A percentile compares a stretch with the other conserved stretches of the same genome.
These are phyloP conservation scores for Parazoanthus swiftii DNA, from an alignment of 92 coral and sea anemone species.

Conservation along the genomic window DNA sequence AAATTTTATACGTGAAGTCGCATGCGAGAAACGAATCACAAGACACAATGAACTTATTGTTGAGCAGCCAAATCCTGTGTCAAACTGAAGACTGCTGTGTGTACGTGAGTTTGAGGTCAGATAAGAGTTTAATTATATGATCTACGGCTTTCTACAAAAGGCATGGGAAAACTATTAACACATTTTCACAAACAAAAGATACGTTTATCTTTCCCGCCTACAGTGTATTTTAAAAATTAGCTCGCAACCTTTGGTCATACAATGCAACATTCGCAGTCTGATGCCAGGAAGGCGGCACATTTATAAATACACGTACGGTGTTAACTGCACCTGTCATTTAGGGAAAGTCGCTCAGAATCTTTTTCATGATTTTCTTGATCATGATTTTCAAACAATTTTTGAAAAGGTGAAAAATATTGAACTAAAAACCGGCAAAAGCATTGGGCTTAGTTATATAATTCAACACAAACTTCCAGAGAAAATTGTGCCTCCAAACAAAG, in stretches of 20 bases:
- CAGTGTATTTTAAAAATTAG: neutral
- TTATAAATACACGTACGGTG: neutral
- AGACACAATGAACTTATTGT: neutral
- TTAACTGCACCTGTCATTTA: neutral
- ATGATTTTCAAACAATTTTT: too few relatives aligned
- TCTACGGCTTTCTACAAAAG: neutral
- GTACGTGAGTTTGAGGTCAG: neutral
- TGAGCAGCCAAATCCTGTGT: too few relatives aligned
- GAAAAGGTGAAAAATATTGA: too few relatives aligned
- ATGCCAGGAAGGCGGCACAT: slow-evolving; percentile 5
- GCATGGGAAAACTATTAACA: neutral
- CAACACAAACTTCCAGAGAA: too few relatives aligned
- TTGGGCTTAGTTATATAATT: too few relatives aligned
- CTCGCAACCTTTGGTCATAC: neutral
- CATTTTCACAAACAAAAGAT: neutral
- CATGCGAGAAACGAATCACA: neutral
- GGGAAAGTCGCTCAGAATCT: neutral
- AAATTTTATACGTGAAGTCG: too few relatives aligned
- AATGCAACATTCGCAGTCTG: neutral
- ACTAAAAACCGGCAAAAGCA: too few relatives aligned
- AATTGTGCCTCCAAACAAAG: too few relatives aligned
- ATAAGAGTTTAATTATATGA: slow-evolving; percentile 9
- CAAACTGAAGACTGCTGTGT: neutral
- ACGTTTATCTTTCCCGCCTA: neutral
- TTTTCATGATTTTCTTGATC: neutral